Evolutionary conservation across 2,797 vertebrate genomes (phyloP).

Genomic region (Dryobates pubescens): DNA sequence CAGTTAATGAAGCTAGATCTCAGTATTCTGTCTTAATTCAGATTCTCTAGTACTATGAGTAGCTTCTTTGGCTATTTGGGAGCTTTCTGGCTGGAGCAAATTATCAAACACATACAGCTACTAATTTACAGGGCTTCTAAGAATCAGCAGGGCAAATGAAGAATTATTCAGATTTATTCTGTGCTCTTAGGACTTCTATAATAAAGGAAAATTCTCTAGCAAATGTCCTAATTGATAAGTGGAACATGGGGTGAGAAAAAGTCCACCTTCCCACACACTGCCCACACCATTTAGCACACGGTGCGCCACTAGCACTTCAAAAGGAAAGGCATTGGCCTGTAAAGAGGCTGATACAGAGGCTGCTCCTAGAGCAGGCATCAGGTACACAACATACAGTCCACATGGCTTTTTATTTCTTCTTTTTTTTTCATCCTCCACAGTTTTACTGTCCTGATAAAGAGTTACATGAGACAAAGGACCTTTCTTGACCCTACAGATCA

Average conservation of each 20-base stretch:
- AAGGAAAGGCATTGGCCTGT: not conserved
- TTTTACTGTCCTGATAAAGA: not conserved
- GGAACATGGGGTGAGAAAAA: not conserved
- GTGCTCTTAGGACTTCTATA: slow-evolving; percentile 24
- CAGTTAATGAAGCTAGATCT: slow-evolving; percentile 42
- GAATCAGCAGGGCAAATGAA: slow-evolving; percentile 19
- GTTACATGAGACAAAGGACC: not conserved
- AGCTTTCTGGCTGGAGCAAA: slow-evolving; percentile 19
- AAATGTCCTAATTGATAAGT: not conserved
- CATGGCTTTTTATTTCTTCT: not conserved
- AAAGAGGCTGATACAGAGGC: not conserved
- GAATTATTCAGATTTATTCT: slow-evolving; percentile 26
- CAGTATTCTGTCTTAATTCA: slow-evolving; percentile 48
- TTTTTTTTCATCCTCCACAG: not conserved
- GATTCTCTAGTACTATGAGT: not conserved
- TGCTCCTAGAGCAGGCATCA: not conserved
- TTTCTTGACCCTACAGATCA: not conserved
- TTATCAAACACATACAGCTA: not conserved
- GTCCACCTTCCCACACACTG: not conserved
- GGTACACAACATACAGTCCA: fast-evolving
- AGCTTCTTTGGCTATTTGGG: not conserved
- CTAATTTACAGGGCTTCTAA: not conserved
- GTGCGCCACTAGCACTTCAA: not conserved
- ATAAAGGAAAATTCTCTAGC: not conserved
- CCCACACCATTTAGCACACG: not conserved